Conservation (phyloP, 2,113 vertebrate genomes). For the Charadrius vociferus region DNA sequence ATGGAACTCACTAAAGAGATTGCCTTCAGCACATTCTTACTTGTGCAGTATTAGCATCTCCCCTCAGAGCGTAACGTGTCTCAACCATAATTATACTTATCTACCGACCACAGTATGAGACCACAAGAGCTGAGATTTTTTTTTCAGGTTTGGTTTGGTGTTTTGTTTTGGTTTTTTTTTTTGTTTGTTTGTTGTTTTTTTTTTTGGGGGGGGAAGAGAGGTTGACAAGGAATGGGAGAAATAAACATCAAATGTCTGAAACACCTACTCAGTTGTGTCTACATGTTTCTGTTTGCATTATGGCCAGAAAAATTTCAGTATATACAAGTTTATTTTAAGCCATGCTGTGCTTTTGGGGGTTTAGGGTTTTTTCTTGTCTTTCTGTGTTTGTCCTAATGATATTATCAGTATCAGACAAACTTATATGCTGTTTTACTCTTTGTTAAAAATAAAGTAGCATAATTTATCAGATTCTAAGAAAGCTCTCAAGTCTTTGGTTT, state of each 20-base stretch:
- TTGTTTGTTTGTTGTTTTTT: too few relatives aligned
- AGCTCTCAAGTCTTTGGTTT: neutral
- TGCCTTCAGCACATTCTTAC: neutral
- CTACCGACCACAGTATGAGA: neutral
- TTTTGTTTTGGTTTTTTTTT: too few relatives aligned
- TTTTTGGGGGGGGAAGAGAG: rapidly evolving
- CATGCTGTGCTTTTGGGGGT: neutral
- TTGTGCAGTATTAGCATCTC: neutral
- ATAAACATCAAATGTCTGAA: neutral
- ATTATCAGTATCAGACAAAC: neutral
- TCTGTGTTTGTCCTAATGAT: neutral
- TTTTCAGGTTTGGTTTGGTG: too few relatives aligned
- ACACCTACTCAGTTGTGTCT: neutral
- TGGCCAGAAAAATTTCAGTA: neutral
- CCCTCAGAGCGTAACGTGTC: neutral
- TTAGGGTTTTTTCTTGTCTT: neutral
- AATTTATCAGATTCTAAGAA: neutral
- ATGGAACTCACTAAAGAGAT: neutral
- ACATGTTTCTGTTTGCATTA: neutral
- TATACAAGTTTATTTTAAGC: neutral
- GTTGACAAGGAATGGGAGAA: neutral
- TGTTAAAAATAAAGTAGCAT: neutral
- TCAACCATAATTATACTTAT: neutral
- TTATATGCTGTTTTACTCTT: neutral
- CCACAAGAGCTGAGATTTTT: neutral